phyloP scores from a whole-genome alignment of 2,113 vertebrate genomes.

The Elachura formosa region DNA sequence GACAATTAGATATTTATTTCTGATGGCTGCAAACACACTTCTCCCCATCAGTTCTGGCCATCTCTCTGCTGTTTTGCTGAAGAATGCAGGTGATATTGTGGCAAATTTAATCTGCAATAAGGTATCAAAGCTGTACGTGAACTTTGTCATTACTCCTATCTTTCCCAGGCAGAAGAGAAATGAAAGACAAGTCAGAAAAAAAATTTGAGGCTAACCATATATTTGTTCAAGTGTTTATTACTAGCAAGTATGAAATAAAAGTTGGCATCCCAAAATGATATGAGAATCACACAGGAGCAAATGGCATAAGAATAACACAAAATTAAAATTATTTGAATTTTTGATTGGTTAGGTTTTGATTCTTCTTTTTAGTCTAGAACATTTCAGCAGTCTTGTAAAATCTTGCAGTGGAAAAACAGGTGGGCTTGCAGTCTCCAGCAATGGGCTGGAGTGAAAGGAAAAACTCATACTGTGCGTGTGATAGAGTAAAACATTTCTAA shows the following conservation, averaged over 20 bases:
- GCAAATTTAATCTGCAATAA: background rate
- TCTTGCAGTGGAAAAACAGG: background rate
- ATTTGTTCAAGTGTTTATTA: background rate
- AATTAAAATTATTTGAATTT: background rate
- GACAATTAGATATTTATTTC: background rate
- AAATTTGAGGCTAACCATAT: background rate
- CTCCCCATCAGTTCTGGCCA: background rate
- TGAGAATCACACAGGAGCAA: background rate
- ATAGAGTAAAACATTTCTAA: background rate
- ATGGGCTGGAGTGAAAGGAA: background rate
- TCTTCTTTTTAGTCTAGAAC: background rate
- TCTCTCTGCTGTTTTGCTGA: background rate
- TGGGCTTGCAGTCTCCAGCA: background rate
- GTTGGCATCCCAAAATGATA: background rate
- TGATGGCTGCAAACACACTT: background rate
- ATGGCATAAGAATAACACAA: background rate
- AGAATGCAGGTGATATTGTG: background rate
- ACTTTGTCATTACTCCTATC: background rate
- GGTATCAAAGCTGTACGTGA: background rate
- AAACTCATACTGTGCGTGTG: background rate
- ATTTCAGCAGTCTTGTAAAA: background rate
- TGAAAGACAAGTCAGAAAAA: background rate
- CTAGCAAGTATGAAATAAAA: background rate
- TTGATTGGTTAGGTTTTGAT: background rate
- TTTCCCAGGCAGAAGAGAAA: background rate